Conservation (phyloP, 2,888 invertebrate genomes). For the Nephrotoma guestfalica region DNA sequence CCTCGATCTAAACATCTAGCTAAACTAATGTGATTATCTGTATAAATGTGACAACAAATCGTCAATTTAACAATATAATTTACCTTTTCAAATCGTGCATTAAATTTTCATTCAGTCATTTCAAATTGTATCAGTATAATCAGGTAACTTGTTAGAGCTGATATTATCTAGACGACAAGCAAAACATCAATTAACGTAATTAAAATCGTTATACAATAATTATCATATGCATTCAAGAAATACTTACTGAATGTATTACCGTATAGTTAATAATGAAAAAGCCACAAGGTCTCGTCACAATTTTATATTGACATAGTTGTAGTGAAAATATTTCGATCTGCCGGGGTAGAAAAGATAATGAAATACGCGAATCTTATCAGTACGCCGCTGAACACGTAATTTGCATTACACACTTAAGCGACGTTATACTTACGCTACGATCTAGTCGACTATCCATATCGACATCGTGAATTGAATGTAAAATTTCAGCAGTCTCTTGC, state of each 20-base stretch:
- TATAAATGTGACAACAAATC: background rate
- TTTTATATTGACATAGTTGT: background rate
- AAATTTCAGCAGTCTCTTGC: background rate
- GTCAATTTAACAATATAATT: too few species aligned
- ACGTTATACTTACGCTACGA: background rate
- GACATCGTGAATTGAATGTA: background rate
- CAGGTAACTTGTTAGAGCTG: background rate
- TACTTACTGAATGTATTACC: conserved; percentile 1
- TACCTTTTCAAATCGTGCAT: background rate
- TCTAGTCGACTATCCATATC: background rate
- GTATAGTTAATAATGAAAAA: background rate
- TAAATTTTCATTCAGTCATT: background rate
- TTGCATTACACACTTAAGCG: background rate
- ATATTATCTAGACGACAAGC: background rate
- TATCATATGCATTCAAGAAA: background rate
- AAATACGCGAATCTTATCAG: background rate
- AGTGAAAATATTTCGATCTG: conserved; percentile 3
- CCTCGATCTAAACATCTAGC: background rate
- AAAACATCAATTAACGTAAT: background rate
- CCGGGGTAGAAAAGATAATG: background rate
- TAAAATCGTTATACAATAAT: background rate
- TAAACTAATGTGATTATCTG: background rate
- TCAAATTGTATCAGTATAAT: conserved; percentile 4
- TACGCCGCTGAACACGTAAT: background rate
- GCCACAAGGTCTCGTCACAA: background rate